Percentiles rank a stretch among this genome's conserved stretches.
Conservation (phyloP, 2,888 invertebrate genomes). For the Ectobius pallidus region DNA sequence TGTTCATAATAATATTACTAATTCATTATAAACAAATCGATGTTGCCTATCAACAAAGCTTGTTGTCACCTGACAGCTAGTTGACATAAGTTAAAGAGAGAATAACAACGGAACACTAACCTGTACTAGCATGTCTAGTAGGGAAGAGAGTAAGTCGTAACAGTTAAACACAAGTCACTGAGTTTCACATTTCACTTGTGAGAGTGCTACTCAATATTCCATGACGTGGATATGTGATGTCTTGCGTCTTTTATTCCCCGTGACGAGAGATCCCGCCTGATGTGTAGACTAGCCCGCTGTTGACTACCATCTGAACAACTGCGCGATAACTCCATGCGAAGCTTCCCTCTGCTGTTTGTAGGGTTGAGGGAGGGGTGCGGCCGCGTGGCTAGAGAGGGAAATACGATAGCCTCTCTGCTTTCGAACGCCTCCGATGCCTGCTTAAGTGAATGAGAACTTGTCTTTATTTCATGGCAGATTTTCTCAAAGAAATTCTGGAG, state of each 20-base stretch:
- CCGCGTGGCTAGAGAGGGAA: too few relatives aligned
- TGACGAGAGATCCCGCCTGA: not conserved
- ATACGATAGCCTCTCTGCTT: too few relatives aligned
- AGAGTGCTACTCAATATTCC: not conserved
- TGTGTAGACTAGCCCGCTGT: conserved; percentile 4
- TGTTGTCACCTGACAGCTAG: too few relatives aligned
- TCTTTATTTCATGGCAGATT: too few relatives aligned
- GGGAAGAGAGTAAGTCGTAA: not conserved
- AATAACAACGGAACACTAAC: too few relatives aligned
- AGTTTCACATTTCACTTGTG: not conserved
- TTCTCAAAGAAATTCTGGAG: too few relatives aligned
- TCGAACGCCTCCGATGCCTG: too few relatives aligned
- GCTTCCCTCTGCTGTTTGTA: not conserved
- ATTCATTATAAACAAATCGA: too few relatives aligned
- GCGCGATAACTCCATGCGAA: not conserved
- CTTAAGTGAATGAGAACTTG: too few relatives aligned
- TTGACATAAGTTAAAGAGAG: too few relatives aligned
- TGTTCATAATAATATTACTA: too few relatives aligned
- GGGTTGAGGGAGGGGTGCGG: not conserved
- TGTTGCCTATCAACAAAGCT: too few relatives aligned
- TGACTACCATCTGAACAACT: not conserved
- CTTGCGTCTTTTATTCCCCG: not conserved
- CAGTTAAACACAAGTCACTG: not conserved
- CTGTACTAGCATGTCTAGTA: not conserved
- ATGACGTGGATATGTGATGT: not conserved